A percentile compares a stretch with the other conserved stretches of the same genome.
These are phyloP conservation scores for Stichopus horrens DNA, from an alignment of 53 echinoderm and acorn worm genomes.

Conservation along the genomic window DNA sequence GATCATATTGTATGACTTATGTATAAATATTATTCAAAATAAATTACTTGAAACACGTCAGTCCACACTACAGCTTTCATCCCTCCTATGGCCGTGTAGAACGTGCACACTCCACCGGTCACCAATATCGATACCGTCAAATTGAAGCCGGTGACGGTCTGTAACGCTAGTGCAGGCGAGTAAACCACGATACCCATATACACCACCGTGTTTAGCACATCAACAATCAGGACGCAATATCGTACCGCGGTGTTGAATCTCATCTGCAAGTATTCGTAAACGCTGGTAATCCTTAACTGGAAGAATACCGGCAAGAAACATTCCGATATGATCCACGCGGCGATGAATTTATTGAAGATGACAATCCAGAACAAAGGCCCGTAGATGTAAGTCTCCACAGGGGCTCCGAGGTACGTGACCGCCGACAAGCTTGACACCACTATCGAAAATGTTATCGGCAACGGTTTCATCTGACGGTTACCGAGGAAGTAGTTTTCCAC, in stretches of 20 bases:
- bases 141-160: conserved; percentile 17
- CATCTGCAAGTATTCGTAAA: conserved; percentile 29
- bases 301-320: conserved; percentile 9
- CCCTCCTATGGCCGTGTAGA: conserved; percentile 37
- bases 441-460: background rate
- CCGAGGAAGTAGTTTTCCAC: conserved; percentile 7
- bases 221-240: background rate
- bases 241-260: conserved; percentile 10
- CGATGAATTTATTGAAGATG: conserved; percentile 7
- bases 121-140: background rate
- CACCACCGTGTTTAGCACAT: background rate
- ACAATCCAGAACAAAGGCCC: conserved; percentile 25
- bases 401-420: conserved; percentile 5
- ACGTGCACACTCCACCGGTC: conserved; percentile 30
- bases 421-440: background rate
- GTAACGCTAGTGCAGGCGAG: conserved; percentile 17
- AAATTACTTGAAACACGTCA: conserved; percentile 37
- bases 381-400: background rate
- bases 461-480: conserved; percentile 11
- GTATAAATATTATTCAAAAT: too few species aligned
- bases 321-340: background rate
- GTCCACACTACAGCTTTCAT: conserved; percentile 44
- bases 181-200: conserved; percentile 34
- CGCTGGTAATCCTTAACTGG: background rate
- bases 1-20: too few species aligned